Evolutionary conservation across 1,140 invertebrate species (phyloP), one percentile per base, ranked within the genome.

Genomic region (Acromyrmex echinatior): DNA sequence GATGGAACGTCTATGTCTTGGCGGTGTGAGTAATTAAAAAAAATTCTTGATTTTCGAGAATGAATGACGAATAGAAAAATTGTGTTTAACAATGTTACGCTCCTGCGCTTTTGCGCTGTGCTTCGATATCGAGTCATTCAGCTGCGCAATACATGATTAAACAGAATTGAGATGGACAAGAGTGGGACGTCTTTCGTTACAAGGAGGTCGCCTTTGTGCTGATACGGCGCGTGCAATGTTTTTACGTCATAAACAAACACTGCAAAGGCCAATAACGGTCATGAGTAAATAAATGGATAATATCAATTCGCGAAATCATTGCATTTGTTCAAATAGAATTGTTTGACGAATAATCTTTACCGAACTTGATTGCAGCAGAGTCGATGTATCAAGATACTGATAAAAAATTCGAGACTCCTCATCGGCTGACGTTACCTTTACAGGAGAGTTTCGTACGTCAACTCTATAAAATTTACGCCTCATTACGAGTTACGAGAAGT

Each of bases 101-200:
- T 21, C 53, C 21, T 58, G 53, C 39, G 68, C 68, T 49, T 56
- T 51, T 45, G 62, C 49, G 62, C 31, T 51, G 21, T 60, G 68
- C 28, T 53, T 62, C 70, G 80, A 76, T 84, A 84, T 84, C 70
- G 80, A 76, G 28, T 84, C 73, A 84, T 73, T 76, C 70, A 84
- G 70, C 80, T 84, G 70, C 80, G 80, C 80, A 63, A 63, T 76
- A 76, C 56, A 39, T 49, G 56, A 84, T 76, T 84, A 84, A 84
- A 84, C 80, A 62, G 70, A 84, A 84, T 84, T 84, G 82, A 86
- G 74, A 79, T 79, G 74, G 49, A 86, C 45, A 62, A 86, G 82
- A 58, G 73, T 39, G 82, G 62, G 60, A 78, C 12, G 73, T 77
- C 82, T 86, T 86, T 86, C 62, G 45, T 86, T 77, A 53, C 58